Base-by-base conservation (phyloP, 1,140 invertebrate genomes). In the Drosophila kepulauana region DNA sequence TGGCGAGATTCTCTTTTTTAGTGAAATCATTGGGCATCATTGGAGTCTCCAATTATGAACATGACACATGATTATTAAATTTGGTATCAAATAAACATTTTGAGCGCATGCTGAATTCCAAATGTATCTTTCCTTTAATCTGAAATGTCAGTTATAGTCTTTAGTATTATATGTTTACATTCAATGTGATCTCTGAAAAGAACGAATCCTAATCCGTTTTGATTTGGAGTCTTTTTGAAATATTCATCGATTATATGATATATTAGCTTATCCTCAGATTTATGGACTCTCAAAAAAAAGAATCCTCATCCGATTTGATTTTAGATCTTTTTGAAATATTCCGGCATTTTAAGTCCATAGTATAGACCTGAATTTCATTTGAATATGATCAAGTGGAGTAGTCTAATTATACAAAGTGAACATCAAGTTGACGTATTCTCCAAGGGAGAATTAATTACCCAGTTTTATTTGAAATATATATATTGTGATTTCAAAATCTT, bases 11-110 rank as follows among this genome's bases (percentile, higher is more conserved):
- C 59, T 43, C 3, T 10, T 54, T 62, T 59, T 59, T 70, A 41
- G 45, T 54, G 41, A 10, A 58, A 52, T 68, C 76, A 69, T 46
- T 76, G 64, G 67, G 52, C 67, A 58, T 57, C 58, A 56, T 49
- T 43, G 20, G 51, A 52, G 61, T 35, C 61, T 67, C 43, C 51
- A 74, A 70, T 84, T 70, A 74, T 58, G 62, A 76, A 82, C 67
- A 76, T 88, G 82, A 88, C 82, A 79, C 71, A 54, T 63, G 73
- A 88, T 86, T 87, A 82, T 87, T 69, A 79, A 73, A 65, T 69
- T 69, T 73, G 69, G 70, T 72, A 63, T 35, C 30, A 25, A 6
- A 25, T 15, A 49, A 38, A 20, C 59, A 33, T 54, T 57, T 56
- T 8, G 13, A 16, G 30, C n/a, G 25, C 20, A 25, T n/a, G 8